phyloP scores from a whole-genome alignment of 2,888 invertebrate species.

The Synanthedon formicaeformis region DNA sequence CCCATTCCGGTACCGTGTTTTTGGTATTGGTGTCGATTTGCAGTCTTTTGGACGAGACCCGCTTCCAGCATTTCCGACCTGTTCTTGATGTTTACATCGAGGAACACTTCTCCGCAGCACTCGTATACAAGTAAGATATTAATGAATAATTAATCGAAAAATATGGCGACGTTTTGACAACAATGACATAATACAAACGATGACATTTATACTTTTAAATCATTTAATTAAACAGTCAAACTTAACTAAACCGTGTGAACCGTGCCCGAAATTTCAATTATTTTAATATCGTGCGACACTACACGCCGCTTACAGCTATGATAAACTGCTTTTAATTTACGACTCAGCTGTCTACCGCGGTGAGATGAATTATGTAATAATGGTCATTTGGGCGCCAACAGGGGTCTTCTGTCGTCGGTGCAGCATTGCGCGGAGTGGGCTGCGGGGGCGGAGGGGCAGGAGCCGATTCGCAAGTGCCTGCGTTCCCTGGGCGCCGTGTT shows the following conservation, averaged over 20 bases:
- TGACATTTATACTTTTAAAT: too few species aligned
- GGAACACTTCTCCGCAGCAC: conserved; percentile 93
- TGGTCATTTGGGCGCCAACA: conserved; percentile 22
- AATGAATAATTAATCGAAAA: background rate
- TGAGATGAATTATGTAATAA: too few species aligned
- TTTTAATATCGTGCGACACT: too few species aligned
- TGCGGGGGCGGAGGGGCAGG: conserved; percentile 86
- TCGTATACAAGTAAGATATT: conserved; percentile 86
- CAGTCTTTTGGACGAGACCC: conserved; percentile 87
- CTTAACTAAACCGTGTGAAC: too few species aligned
- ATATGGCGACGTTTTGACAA: too few species aligned
- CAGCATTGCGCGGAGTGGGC: conserved; percentile 91
- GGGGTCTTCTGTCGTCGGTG: conserved; percentile 88
- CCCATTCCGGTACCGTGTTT: conserved; percentile 91
- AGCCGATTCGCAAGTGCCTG: conserved; percentile 90
- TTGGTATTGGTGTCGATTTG: conserved; percentile 93
- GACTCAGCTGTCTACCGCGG: too few species aligned
- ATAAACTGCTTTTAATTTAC: too few species aligned
- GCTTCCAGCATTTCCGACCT: conserved; percentile 94
- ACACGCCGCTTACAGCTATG: too few species aligned
- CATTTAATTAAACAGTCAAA: too few species aligned
- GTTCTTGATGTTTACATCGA: conserved; percentile 95
- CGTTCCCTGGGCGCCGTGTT: conserved; percentile 93
- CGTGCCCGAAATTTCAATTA: too few species aligned
- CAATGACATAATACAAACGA: background rate